phyloP scores from a whole-genome alignment of 1,140 invertebrate genomes.

The Apis laboriosa region DNA sequence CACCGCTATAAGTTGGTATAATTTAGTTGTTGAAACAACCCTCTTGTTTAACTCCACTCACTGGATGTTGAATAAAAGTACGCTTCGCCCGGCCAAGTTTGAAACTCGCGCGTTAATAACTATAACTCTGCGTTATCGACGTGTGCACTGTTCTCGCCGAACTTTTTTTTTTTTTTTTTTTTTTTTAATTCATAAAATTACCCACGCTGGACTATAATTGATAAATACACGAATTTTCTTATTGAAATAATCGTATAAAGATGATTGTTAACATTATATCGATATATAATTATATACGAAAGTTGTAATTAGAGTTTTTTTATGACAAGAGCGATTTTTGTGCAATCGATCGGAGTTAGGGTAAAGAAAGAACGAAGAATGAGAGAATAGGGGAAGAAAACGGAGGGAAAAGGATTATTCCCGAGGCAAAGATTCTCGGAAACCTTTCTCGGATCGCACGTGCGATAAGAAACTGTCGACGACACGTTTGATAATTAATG shows the following conservation, averaged over 20 bases:
- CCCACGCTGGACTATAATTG: too few relatives aligned
- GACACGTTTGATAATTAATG: slow-evolving; percentile 68
- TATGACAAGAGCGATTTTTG: too few relatives aligned
- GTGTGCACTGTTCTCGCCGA: too few relatives aligned
- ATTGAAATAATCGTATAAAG: too few relatives aligned
- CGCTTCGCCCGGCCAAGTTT: background rate
- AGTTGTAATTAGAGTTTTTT: too few relatives aligned
- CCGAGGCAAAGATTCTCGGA: background rate
- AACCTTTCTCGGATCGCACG: slow-evolving; percentile 54
- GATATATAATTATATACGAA: too few relatives aligned
- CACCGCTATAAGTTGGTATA: background rate
- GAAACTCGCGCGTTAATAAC: too few relatives aligned
- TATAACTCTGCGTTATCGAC: too few relatives aligned
- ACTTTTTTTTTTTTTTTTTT: too few relatives aligned
- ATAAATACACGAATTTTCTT: too few relatives aligned
- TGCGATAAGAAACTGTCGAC: slow-evolving; percentile 64
- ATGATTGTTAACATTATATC: too few relatives aligned
- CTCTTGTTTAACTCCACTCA: slow-evolving; percentile 3
- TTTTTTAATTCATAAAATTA: too few relatives aligned
- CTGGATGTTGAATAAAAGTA: background rate
- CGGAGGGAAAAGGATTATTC: background rate
- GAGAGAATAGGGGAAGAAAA: background rate
- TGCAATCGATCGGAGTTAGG: background rate
- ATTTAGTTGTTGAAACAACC: background rate
- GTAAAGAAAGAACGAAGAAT: background rate